A percentile compares a stretch with the other conserved stretches of the same genome.
Conservation (phyloP, 2,797 vertebrate species). For the Pogonophryne albipinna region DNA sequence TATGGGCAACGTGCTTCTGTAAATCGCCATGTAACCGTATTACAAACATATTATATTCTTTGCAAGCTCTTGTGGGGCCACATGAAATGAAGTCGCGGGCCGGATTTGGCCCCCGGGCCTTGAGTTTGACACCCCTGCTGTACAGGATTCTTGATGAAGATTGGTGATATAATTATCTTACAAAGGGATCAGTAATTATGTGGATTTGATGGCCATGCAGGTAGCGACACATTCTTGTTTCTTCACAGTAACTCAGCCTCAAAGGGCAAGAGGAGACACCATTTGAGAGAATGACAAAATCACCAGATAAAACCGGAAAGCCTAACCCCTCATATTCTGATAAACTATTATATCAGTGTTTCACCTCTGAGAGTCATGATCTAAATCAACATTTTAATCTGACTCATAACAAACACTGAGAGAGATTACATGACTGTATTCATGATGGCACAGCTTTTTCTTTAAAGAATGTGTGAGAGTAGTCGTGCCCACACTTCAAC, state of each 20-base stretch:
- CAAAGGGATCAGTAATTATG: background rate
- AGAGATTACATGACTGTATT: conserved; percentile 25
- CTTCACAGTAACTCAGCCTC: background rate
- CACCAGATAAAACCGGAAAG: background rate
- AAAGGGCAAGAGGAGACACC: background rate
- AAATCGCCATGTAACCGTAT: no score
- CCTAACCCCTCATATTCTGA: conserved; percentile 2
- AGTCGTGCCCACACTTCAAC: conserved; percentile 24
- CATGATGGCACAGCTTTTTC: conserved; percentile 31
- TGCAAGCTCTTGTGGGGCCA: no score
- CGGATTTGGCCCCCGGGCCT: no score
- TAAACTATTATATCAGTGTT: background rate
- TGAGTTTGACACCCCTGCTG: no score
- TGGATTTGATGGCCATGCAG: background rate
- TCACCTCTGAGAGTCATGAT: conserved; percentile 4
- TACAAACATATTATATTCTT: no score
- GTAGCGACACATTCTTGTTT: background rate
- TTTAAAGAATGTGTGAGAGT: conserved; percentile 6
- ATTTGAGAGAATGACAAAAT: background rate
- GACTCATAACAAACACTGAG: conserved; percentile 27
- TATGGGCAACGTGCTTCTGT: no score
- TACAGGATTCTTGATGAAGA: background rate
- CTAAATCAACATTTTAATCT: conserved; percentile 13
- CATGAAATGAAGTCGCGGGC: no score
- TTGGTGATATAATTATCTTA: background rate